These are phyloP conservation scores for Baccha elongata DNA, from an alignment of 2,888 invertebrate genomes.

Conservation along the genomic window DNA sequence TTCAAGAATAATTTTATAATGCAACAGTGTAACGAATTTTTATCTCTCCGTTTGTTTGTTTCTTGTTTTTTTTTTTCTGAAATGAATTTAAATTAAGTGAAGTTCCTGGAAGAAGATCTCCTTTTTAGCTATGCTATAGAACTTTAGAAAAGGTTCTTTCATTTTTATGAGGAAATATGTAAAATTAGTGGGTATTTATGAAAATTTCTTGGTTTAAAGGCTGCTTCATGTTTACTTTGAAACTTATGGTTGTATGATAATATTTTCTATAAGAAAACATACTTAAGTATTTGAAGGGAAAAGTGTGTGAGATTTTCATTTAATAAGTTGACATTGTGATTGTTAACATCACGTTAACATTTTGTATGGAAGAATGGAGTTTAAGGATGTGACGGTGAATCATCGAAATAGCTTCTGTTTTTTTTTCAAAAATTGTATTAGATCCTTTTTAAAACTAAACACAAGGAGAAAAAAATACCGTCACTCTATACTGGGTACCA, in stretches of 20 bases:
- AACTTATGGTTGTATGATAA: constrained; percentile 43
- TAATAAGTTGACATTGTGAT: background rate
- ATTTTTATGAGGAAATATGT: constrained; percentile 11
- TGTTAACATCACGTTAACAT: background rate
- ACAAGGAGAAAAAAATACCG: too few relatives aligned
- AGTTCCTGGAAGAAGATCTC: constrained; percentile 14
- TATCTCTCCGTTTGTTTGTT: constrained; percentile 42
- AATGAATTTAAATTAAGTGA: constrained; percentile 44
- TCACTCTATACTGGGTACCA: too few relatives aligned
- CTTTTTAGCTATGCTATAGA: background rate
- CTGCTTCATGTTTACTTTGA: constrained; percentile 38
- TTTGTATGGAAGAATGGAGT: too few relatives aligned
- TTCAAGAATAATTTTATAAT: background rate
- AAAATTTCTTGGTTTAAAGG: constrained; percentile 34
- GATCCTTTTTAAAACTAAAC: too few relatives aligned
- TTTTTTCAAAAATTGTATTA: too few relatives aligned
- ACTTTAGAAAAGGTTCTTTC: background rate
- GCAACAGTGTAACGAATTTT: constrained; percentile 47
- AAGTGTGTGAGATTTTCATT: constrained; percentile 4
- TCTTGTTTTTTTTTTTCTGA: constrained; percentile 24
- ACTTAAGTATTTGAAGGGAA: constrained; percentile 1
- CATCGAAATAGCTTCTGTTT: too few relatives aligned
- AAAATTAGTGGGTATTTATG: constrained; percentile 60
- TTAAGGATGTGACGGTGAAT: too few relatives aligned
- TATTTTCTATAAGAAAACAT: constrained; percentile 28